Conservation (phyloP, 2,888 invertebrate species). For the Ophioninae sp. region DNA sequence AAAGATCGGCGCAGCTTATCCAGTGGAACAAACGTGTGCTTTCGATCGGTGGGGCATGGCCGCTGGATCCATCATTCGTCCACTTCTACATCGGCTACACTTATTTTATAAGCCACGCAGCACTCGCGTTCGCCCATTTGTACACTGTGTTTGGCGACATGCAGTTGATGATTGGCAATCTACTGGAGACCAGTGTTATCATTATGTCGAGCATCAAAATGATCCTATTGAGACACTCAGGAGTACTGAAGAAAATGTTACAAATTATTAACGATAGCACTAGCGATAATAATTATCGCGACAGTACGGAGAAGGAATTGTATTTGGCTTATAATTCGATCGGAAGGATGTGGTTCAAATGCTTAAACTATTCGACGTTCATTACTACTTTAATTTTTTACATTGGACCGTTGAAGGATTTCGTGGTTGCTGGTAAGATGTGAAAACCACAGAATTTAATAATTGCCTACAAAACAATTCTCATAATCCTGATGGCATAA, state of each 20-base stretch:
- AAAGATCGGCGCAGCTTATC: conserved; percentile 36
- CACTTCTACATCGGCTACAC: conserved; percentile 6
- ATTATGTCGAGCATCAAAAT: conserved; percentile 44
- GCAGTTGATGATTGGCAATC: conserved; percentile 13
- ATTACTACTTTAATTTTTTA: conserved; percentile 30
- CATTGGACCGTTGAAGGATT: conserved; percentile 33
- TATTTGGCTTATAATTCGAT: conserved; percentile 44
- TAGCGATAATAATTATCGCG: conserved; percentile 20
- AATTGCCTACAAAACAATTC: not conserved
- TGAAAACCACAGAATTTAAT: not conserved
- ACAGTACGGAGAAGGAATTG: conserved; percentile 36
- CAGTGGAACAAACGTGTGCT: conserved; percentile 47
- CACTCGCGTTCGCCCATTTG: conserved; percentile 3
- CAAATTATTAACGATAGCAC: not conserved
- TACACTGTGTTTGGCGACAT: conserved; percentile 26
- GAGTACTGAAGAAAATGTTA: conserved; percentile 10
- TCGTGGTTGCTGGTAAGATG: conserved; percentile 32
- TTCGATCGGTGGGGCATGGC: conserved; percentile 48
- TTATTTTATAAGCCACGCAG: conserved; percentile 4
- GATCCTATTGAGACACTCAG: conserved; percentile 40
- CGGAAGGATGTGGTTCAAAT: conserved; percentile 32
- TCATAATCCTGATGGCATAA: not conserved
- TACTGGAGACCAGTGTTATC: conserved; percentile 21
- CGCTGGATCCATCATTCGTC: conserved; percentile 24
- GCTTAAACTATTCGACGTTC: conserved; percentile 3